Percentiles rank a stretch among this genome's conserved stretches.
These are phyloP conservation scores for Lepidurus packardi DNA, from an alignment of 1,140 invertebrate species.

Conservation along the genomic window DNA sequence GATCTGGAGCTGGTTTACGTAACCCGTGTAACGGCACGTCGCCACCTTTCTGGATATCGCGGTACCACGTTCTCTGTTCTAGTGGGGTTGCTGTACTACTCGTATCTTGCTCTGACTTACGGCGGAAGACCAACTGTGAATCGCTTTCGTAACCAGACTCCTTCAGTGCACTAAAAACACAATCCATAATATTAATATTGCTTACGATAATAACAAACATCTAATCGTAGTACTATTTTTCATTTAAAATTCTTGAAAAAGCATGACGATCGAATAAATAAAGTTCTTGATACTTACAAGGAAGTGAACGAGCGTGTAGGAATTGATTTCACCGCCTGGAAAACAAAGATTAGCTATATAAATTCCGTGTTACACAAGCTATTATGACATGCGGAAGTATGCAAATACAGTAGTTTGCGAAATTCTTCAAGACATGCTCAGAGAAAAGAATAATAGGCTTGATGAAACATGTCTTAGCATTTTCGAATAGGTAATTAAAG, in stretches of 20 bases:
- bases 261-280: no score
- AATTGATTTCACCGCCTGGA: background rate
- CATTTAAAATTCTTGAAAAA: no score
- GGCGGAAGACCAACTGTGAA: constrained; percentile 74
- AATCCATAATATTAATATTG: background rate
- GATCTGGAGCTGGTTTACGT: constrained; percentile 77
- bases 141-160: constrained; percentile 86
- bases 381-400: background rate
- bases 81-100: constrained; percentile 64
- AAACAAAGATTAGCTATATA: background rate
- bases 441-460: no score
- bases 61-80: constrained; percentile 74
- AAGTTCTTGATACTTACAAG: background rate
- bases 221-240: no score
- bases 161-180: constrained; percentile 62
- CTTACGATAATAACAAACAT: background rate
- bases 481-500: background rate
- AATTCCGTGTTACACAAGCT: background rate
- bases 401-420: background rate
- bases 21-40: constrained; percentile 84
- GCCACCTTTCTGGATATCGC: constrained; percentile 78
- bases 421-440: no score
- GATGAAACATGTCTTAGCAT: background rate
- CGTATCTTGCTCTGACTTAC: constrained; percentile 53
- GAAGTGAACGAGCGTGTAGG: constrained; percentile 20